Base-by-base conservation (phyloP, 1,140 invertebrate genomes). In the Medauroidea extradentata region DNA sequence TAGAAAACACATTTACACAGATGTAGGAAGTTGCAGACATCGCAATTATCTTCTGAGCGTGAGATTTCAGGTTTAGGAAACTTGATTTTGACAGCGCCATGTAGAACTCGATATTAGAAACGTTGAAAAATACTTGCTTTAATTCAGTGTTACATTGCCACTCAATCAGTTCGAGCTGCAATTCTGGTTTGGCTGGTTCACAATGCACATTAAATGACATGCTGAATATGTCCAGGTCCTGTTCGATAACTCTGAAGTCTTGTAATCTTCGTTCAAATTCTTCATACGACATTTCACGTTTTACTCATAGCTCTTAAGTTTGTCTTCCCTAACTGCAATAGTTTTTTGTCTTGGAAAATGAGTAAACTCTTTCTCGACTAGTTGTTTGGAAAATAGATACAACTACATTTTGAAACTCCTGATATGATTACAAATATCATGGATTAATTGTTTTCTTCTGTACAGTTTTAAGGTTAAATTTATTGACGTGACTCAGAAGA, bases 211-310 rank as follows among this genome's bases (percentile, higher is more conserved):
- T 50, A 50, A 50, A 50, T 7, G 48, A 25, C 48, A 8, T 24
- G 27, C 48, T 24, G 48, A 50, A 50, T 4, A 50, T 50, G 13
- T 50, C 48, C 14, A 23, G 8, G n/a, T n/a, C n/a, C n/a, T 23
- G 5, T 50, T 50, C 21, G 14, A 5, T n/a, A 27, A n/a, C 13
- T 24, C 48, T n/a, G 7, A 50, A 50, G 48, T 50, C 48, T 50
- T 50, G 5, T n/a, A 21, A 50, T 50, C 48, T 50, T 50, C 19
- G 48, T 50, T 50, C 48, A 50, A 50, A 50, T 50, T 50, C 19
- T 4, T 14, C 19, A 24, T 50, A 19, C 11, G 48, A 24, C 24
- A 24, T 21, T 25, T 8, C 48, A 50, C 21, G 21, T 25, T 50
- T 24, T 50, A 4, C 27, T n/a, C n/a, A n/a, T n/a, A n/a, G n/a